Base-by-base conservation (phyloP, 2,888 invertebrate genomes). In the Leucophenga montana region DNA sequence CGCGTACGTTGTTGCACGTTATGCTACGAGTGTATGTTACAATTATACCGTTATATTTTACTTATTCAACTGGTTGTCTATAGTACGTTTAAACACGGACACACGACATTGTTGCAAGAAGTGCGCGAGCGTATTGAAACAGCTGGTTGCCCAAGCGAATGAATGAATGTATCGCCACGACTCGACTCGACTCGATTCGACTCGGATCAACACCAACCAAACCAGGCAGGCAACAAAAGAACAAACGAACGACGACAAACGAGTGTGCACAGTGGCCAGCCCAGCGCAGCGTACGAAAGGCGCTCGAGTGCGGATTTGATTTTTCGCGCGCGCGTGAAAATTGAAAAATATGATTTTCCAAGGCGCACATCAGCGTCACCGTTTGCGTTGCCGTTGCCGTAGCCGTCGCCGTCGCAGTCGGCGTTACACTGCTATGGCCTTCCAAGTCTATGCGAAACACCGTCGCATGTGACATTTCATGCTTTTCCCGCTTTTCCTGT, bases 401-500 rank as follows among this genome's bases (percentile, higher is more conserved):
- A 70, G 71, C 66, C 57, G 71, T 53, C 39, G 54, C 16, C 46
- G 46, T 53, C 53, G 54, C 31, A 18, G 54, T 39, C 22, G 16
- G n/a, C 18, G n/a, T n/a, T 8, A 27, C 75, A 76, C 77, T 80
- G 80, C 80, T 80, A 78, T 72, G 9, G 20, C 75, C 79, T 79
- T 79, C 73, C 81, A 82, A 75, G 73, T 75, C 73, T 68, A 61
- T 61, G 72, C 73, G 54, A 1, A 22, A 54, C 54, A 54, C 13
- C 54, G 54, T 69, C 61, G n/a, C 59, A 33, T 16, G 27, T 9
- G 33, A 59, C 31, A 33, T 13, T 18, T 16, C 5, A 16, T 8
- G 20, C 9, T 59, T 80, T 83, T 83, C 82, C 80, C 72, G 80
- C 82, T 80, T 80, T 78, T 80, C 76, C 82, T 78, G 77, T 82